phyloP scores from a whole-genome alignment of 2,797 vertebrate species.

The Poecilia wingei region DNA sequence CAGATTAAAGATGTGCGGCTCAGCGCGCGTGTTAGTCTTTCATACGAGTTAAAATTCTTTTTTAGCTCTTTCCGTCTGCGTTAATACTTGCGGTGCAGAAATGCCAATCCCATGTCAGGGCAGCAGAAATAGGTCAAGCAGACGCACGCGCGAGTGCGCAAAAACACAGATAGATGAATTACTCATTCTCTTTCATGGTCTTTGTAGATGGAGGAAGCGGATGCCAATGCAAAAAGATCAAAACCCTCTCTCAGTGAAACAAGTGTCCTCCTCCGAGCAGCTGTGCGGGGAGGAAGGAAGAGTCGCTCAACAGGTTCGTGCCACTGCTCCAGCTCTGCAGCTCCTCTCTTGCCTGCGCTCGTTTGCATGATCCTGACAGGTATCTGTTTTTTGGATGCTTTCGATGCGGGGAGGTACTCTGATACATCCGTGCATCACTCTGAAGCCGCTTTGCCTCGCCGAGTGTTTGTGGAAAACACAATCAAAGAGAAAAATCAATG shows the following conservation, averaged over 20 bases:
- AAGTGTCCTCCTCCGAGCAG: conserved; percentile 84
- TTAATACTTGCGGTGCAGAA: conserved; percentile 51
- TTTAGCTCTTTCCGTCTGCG: conserved; percentile 28
- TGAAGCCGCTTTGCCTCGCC: conserved; percentile 58
- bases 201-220: conserved; percentile 88
- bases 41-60: conserved; percentile 15
- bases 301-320: conserved; percentile 85
- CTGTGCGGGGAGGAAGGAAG: conserved; percentile 76
- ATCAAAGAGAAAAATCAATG: conserved; percentile 74
- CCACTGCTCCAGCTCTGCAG: conserved; percentile 45
- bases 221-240: conserved; percentile 87
- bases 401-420: conserved; percentile 42
- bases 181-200: conserved; percentile 83
- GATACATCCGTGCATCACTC: conserved; percentile 36
- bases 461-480: conserved; percentile 67
- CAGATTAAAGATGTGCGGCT: neutral
- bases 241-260: conserved; percentile 82
- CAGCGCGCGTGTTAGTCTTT: conserved; percentile 11
- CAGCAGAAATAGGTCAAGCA: conserved; percentile 72
- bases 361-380: conserved; percentile 53
- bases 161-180: conserved; percentile 64
- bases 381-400: conserved; percentile 59
- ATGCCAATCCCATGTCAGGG: conserved; percentile 69
- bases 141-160: conserved; percentile 28
- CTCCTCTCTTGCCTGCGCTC: conserved; percentile 41